A percentile compares a stretch with the other conserved stretches of the same genome.
Evolutionary conservation across 2,113 vertebrate species (phyloP).

Genomic region (Variabilichromis moorii): DNA sequence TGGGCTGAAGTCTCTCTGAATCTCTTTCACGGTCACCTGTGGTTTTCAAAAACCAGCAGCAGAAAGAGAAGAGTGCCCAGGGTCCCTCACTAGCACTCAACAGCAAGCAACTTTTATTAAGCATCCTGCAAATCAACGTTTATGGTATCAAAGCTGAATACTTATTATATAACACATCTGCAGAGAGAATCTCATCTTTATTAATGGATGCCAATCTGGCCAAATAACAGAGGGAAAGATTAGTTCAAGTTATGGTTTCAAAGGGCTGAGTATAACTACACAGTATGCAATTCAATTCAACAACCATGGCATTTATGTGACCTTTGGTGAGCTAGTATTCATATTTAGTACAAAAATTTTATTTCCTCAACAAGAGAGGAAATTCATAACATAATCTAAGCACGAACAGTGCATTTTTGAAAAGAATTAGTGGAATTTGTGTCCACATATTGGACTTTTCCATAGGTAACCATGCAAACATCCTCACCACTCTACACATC

Average conservation of each 20-base stretch:
- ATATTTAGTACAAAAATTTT: fast-evolving
- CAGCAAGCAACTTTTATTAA: constrained; percentile 28
- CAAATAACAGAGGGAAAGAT: background rate
- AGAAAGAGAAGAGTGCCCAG: background rate
- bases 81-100: background rate
- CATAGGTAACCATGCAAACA: background rate
- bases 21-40: background rate
- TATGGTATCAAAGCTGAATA: background rate
- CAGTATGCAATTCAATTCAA: background rate
- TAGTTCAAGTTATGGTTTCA: background rate
- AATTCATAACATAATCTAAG: background rate
- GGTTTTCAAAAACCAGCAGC: background rate
- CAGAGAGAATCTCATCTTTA: constrained; percentile 23
- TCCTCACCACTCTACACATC: background rate
- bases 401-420: background rate
- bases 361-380: background rate
- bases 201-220: constrained; percentile 12
- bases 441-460: background rate
- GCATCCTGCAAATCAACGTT: constrained; percentile 27
- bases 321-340: background rate
- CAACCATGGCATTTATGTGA: background rate
- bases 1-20: background rate
- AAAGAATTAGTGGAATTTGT: background rate
- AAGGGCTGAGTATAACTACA: background rate
- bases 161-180: constrained; percentile 29